Evolutionary conservation across 2,797 vertebrate genomes (phyloP).

Genomic region (Artibeus jamaicensis): DNA sequence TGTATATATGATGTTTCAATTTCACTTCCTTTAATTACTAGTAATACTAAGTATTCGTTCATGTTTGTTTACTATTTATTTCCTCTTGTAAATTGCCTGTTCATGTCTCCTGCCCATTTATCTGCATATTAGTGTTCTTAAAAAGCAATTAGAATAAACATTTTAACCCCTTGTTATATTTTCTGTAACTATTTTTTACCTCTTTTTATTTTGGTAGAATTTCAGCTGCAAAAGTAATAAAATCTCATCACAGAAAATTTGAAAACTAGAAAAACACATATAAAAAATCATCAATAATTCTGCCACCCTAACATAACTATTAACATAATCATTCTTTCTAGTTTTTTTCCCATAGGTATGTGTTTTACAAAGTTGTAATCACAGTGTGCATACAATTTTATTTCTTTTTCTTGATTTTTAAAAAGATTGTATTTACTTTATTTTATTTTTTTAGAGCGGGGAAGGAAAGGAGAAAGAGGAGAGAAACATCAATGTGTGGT

Average conservation of each 20-base stretch:
- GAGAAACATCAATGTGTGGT: too few relatives aligned
- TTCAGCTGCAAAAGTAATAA: conserved; percentile 5
- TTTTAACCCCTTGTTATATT: conserved; percentile 10
- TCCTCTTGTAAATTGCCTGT: not conserved
- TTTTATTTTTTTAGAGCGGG: too few relatives aligned
- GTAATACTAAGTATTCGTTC: not conserved
- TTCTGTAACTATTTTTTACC: not conserved
- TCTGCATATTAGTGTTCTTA: not conserved
- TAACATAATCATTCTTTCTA: not conserved
- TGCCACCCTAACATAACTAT: not conserved
- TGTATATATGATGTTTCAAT: conserved; percentile 9
- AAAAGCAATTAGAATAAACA: conserved; percentile 10
- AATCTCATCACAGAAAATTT: not conserved
- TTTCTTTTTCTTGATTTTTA: too few relatives aligned
- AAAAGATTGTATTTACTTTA: too few relatives aligned
- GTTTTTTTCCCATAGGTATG: not conserved
- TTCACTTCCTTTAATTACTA: not conserved
- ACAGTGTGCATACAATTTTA: not conserved
- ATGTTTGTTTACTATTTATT: conserved; percentile 1
- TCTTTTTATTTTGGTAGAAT: conserved; percentile 33
- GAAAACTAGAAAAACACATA: not conserved
- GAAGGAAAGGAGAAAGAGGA: too few relatives aligned
- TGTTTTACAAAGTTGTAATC: not conserved
- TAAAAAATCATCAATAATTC: not conserved
- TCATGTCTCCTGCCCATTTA: conserved; percentile 1